A percentile compares a stretch with the other conserved stretches of the same genome.
These are phyloP conservation scores for Hofmannophila pseudospretella DNA, from an alignment of 2,888 invertebrate species.

Conservation along the genomic window DNA sequence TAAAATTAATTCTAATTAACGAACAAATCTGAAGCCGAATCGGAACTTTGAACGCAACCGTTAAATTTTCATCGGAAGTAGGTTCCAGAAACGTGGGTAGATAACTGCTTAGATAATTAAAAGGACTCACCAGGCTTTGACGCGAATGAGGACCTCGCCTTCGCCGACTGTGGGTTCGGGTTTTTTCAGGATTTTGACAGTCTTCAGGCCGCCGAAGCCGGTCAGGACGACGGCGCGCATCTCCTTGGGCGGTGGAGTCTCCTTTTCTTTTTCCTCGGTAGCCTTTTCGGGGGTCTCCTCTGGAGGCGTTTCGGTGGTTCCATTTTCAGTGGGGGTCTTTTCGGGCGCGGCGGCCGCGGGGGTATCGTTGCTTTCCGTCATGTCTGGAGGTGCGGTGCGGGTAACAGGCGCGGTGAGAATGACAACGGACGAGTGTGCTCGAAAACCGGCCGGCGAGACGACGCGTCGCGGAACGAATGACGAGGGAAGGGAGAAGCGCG, in stretches of 20 bases:
- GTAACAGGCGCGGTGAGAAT: constrained; percentile 59
- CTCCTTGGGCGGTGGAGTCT: constrained; percentile 82
- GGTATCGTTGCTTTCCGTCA: constrained; percentile 75
- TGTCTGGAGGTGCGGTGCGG: constrained; percentile 46
- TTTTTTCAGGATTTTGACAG: constrained; percentile 89
- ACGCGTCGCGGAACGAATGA: constrained; percentile 75
- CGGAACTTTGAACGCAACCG: constrained; percentile 9
- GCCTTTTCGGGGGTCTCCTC: constrained; percentile 75
- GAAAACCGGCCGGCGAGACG: constrained; percentile 54
- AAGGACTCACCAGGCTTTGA: constrained; percentile 89
- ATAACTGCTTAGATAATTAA: no score
- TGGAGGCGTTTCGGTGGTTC: constrained; percentile 64
- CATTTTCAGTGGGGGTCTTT: constrained; percentile 76
- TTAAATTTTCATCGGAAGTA: constrained; percentile 1
- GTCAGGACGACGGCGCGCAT: constrained; percentile 91
- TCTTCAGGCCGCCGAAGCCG: constrained; percentile 91
- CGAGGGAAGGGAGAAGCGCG: constrained; percentile 59
- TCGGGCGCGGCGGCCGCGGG: constrained; percentile 73
- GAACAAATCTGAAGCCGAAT: constrained; percentile 3
- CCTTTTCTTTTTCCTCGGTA: constrained; percentile 75
- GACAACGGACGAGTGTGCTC: constrained; percentile 43
- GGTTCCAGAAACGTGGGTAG: constrained; percentile 17
- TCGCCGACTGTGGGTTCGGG: constrained; percentile 84
- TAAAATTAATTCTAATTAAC: constrained; percentile 2
- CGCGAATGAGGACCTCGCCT: constrained; percentile 88